Base-by-base conservation (phyloP, 2,888 invertebrate genomes). In the Colostygia pectinataria region DNA sequence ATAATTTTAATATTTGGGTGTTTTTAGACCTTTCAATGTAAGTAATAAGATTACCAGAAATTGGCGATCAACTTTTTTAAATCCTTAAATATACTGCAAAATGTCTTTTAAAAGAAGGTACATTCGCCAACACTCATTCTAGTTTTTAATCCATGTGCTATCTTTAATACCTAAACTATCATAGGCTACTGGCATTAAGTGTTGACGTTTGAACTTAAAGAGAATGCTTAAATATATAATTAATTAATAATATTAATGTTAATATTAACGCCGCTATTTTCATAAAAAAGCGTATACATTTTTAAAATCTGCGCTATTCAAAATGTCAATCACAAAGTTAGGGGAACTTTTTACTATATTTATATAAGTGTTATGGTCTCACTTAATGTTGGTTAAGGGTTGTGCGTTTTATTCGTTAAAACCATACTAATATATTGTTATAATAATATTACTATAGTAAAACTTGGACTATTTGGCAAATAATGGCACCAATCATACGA, bases 351-450 rank as follows among this genome's bases (percentile, higher is more conserved):
- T 51, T 50, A 48, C 59, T 55, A 57, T 53, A 37, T 27, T 27
- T 36, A 39, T 34, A 25, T 37, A 14, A 20, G 15, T 34, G 42
- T 29, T 57, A 56, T 50, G 54, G 54, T 59, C 55, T 66, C 51
- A 52, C 14, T 66, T 71, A 66, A 66, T 51, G 70, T 58, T 73
- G 70, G 70, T 61, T 64, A 64, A 32, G 65, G 77, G 78, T 83
- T 83, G 82, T 83, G 82, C 83, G 83, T 79, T 69, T 63, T 60
- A 70, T 73, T 76, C 65, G 64, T 65, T 66, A 63, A 63, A 39
- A 40, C 1, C 7, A 37, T 38, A 38, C 4, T 23, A 31, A 15
- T n/a, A n/a, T n/a, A n/a, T n/a, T n/a, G n/a, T n/a, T n/a, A n/a
- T n/a, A n/a, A n/a, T n/a, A n/a, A 12, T 13, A 33, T 28, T 37